Base-by-base conservation (phyloP, 2,888 invertebrate species). In the Callimorpha dominula region DNA sequence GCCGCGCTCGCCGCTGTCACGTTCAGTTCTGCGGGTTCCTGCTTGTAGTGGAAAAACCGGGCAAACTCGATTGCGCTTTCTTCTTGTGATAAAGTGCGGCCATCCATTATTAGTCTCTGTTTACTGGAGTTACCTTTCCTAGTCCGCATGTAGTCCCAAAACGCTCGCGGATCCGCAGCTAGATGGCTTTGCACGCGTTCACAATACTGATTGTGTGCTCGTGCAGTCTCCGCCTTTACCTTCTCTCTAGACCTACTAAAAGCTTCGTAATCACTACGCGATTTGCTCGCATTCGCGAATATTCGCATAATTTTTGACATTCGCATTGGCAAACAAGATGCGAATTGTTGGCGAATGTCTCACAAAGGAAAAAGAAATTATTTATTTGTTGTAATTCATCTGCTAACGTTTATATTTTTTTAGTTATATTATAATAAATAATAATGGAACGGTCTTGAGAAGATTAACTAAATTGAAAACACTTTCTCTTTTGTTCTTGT, bases 131-230 rank as follows among this genome's bases (percentile, higher is more conserved):
- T 8, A 12, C n/a, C 12, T 20, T 15, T 65, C 14, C n/a, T 63
- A 31, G 65, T 46, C 11, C 65, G 43, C 9, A 65, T 65, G 14
- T 65, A 65, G 9, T 49, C 12, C 49, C 65, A 65, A 20, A 65
- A 65, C 3, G 49, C 20, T 49, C 65, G 46, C 14, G 20, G 65
- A 49, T 65, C 12, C 4, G 5, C n/a, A 17, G 5, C n/a, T 65
- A 65, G 54, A 12, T 67, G 54, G 9, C 8, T 54, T 42, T 67
- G 67, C 1, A 52, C 40, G 52, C 67, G 67, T 17, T 67, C 54
- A 15, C 54, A 7, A 54, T 67, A 54, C 3, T 54, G 67, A 9
- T 67, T n/a, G 40, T 17, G 67, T n/a, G 67, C 67, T 15, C 52
- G 54, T 8, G 40, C 14, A 54, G 42, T 67, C 42, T 54, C 67